A percentile compares a stretch with the other conserved stretches of the same genome.
Conservation (phyloP, 2,888 invertebrate species). For the Acanthopleura granulata region DNA sequence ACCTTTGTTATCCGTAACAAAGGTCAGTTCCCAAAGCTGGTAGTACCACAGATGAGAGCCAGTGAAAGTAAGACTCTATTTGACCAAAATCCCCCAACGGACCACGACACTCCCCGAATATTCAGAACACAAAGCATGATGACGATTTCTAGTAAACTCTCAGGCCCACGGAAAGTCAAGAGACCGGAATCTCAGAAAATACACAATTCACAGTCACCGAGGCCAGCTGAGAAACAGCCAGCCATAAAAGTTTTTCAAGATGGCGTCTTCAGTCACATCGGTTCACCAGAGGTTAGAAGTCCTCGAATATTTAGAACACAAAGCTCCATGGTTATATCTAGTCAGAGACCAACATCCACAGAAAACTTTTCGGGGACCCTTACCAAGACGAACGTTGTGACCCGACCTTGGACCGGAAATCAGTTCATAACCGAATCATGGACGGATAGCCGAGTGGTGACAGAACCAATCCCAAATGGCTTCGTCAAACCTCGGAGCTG, state of each 20-base stretch:
- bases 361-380: not conserved
- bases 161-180: not conserved
- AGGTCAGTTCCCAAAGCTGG: not conserved
- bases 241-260: not conserved
- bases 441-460: not conserved
- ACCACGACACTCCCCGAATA: not conserved
- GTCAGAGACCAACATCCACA: not conserved
- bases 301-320: slow-evolving; percentile 6
- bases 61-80: not conserved
- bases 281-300: not conserved
- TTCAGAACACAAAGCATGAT: slow-evolving; percentile 1
- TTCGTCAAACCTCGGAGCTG: not conserved
- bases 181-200: not conserved
- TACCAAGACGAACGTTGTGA: not conserved
- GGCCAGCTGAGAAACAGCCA: not conserved
- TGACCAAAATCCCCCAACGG: slow-evolving; percentile 5
- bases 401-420: slow-evolving; percentile 4
- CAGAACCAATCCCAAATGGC: not conserved
- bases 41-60: not conserved
- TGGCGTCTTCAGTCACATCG: not conserved
- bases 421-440: not conserved
- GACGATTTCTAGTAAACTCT: not conserved
- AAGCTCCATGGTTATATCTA: not conserved
- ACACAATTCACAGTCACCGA: not conserved
- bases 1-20: not conserved